These are phyloP conservation scores for Indri indri DNA, from an alignment of 2,113 vertebrate species.

Conservation along the genomic window DNA sequence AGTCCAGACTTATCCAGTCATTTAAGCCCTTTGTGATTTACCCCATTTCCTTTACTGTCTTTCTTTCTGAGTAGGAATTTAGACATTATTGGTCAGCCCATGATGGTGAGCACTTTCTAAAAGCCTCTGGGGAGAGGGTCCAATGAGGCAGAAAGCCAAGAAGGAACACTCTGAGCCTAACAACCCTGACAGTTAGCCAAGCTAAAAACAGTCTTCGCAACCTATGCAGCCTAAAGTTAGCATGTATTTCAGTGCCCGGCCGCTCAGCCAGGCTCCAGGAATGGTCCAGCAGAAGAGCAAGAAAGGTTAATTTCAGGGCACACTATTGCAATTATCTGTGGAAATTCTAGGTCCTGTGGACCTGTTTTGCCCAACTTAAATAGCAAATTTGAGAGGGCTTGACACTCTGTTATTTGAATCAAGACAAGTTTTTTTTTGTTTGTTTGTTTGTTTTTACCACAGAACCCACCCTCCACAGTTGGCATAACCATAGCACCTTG, in stretches of 20 bases:
- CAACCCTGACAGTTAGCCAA: background rate
- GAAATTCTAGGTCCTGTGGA: background rate
- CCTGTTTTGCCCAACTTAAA: background rate
- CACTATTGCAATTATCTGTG: background rate
- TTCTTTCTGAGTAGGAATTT: background rate
- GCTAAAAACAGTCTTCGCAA: background rate
- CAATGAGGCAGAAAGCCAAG: background rate
- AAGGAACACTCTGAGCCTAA: background rate
- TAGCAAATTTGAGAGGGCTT: background rate
- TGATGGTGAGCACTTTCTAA: background rate
- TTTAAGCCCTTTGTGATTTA: background rate
- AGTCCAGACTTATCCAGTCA: background rate
- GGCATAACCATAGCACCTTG: background rate
- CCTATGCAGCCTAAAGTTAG: background rate
- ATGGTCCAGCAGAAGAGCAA: background rate
- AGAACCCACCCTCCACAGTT: background rate
- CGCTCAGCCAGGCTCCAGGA: background rate
- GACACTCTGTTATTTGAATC: background rate
- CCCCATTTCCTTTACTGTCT: background rate
- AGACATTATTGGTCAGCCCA: background rate
- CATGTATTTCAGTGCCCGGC: rapidly evolving
- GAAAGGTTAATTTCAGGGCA: background rate
- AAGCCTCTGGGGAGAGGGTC: background rate
- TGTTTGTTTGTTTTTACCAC: background rate
- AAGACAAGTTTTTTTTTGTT: background rate